Evolutionary conservation across 2,888 invertebrate genomes (phyloP).

Genomic region (Erebia ligea): DNA sequence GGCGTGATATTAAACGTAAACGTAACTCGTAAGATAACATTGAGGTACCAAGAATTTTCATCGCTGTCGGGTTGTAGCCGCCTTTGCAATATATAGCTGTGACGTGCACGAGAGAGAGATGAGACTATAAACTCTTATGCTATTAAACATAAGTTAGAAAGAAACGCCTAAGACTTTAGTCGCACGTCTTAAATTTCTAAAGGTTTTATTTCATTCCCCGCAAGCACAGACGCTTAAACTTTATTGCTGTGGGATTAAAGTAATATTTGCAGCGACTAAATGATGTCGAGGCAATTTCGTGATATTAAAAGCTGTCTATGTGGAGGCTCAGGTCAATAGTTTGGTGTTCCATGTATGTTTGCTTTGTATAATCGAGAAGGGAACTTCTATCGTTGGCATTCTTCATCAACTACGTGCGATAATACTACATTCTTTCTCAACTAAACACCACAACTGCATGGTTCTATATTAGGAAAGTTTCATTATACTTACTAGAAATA

Average conservation of each 20-base stretch:
- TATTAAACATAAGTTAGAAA: slow-evolving; percentile 71
- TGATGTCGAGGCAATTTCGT: slow-evolving; percentile 79
- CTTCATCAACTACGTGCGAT: slow-evolving; percentile 69
- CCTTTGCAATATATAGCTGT: slow-evolving; percentile 77
- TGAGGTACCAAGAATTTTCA: slow-evolving; percentile 80
- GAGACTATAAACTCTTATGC: slow-evolving; percentile 56
- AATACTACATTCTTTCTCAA: slow-evolving; percentile 71
- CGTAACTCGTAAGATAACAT: slow-evolving; percentile 77
- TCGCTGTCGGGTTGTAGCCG: slow-evolving; percentile 72
- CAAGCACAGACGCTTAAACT: slow-evolving; percentile 82
- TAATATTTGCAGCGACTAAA: slow-evolving; percentile 82
- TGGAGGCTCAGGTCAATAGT: slow-evolving; percentile 76
- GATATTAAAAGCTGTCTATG: slow-evolving; percentile 80
- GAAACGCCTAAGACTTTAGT: slow-evolving; percentile 70
- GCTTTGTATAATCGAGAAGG: slow-evolving; percentile 62
- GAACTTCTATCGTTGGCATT: slow-evolving; percentile 71
- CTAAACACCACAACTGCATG: slow-evolving; percentile 65
- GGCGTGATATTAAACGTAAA: slow-evolving; percentile 76
- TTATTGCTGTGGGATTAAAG: slow-evolving; percentile 82
- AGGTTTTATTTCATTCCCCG: slow-evolving; percentile 82
- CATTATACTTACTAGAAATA: background rate
- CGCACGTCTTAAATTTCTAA: slow-evolving; percentile 73
- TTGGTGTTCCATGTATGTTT: slow-evolving; percentile 70
- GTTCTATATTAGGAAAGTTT: slow-evolving; percentile 43
- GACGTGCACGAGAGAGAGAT: slow-evolving; percentile 72